Percentiles rank a stretch among this genome's conserved stretches.
Conservation (phyloP, 2,888 invertebrate species). For the Tolmerus cingulatus region DNA sequence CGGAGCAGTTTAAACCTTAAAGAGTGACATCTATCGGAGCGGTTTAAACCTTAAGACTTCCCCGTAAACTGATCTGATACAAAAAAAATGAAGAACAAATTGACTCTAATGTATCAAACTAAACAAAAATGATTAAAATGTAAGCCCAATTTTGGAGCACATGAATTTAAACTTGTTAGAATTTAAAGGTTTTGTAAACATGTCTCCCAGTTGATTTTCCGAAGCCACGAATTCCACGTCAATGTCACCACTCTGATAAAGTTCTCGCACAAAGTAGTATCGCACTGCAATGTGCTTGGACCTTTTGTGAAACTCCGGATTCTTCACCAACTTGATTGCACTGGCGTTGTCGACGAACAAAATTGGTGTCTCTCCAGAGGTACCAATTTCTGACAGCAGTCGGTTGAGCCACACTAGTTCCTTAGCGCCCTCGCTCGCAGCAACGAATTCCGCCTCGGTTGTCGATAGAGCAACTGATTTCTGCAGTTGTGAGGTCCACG, state of each 20-base stretch:
- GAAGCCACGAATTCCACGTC: background rate
- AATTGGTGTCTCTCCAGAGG: background rate
- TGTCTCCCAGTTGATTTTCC: background rate
- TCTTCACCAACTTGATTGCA: background rate
- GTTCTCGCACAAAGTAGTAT: background rate
- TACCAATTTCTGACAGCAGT: background rate
- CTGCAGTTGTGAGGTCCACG: background rate
- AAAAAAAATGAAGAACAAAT: too few species aligned
- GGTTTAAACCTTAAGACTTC: too few species aligned
- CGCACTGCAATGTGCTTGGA: background rate
- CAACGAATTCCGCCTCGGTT: conserved; percentile 37
- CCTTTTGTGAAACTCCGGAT: background rate
- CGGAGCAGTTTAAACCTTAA: too few species aligned
- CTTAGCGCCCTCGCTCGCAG: conserved; percentile 49
- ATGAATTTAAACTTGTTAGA: background rate
- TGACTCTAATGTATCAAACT: too few species aligned
- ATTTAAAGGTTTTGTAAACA: background rate
- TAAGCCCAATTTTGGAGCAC: background rate
- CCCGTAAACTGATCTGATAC: too few species aligned
- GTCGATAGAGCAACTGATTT: too few species aligned
- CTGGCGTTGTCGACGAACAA: background rate
- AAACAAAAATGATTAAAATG: too few species aligned
- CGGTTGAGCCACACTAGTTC: conserved; percentile 48
- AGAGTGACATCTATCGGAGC: too few species aligned
- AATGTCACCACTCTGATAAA: background rate